These are phyloP conservation scores for Cheilosia urbana DNA, from an alignment of 2,888 invertebrate genomes.

Conservation along the genomic window DNA sequence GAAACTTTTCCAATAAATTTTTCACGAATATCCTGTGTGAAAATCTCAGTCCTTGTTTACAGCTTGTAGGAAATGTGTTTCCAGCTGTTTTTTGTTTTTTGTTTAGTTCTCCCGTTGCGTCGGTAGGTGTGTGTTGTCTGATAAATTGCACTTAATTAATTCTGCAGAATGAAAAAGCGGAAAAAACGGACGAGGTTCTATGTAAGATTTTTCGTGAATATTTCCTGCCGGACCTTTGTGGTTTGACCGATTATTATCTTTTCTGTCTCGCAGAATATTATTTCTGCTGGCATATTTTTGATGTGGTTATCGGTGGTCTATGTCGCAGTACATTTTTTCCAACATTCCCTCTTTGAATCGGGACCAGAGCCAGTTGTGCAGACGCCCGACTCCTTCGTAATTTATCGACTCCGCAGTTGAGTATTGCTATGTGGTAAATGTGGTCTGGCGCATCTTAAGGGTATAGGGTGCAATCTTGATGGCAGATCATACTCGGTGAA, in stretches of 20 bases:
- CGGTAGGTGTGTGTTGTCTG: slow-evolving; percentile 49
- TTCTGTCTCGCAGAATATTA: slow-evolving; percentile 38
- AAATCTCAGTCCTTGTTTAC: slow-evolving; percentile 73
- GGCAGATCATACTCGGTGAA: slow-evolving; percentile 42
- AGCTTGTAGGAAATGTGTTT: slow-evolving; percentile 66
- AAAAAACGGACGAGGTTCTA: slow-evolving; percentile 22
- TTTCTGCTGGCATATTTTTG: slow-evolving; percentile 25
- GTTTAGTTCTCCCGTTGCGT: background rate
- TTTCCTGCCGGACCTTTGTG: slow-evolving; percentile 39
- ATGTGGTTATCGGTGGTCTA: slow-evolving; percentile 55
- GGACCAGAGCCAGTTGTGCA: slow-evolving; percentile 4
- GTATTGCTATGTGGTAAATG: slow-evolving; percentile 51
- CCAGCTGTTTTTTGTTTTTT: slow-evolving; percentile 4
- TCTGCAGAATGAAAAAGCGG: slow-evolving; percentile 18
- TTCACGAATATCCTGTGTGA: slow-evolving; percentile 65
- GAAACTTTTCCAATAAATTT: slow-evolving; percentile 72
- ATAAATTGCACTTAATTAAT: slow-evolving; percentile 74
- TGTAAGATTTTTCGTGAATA: slow-evolving; percentile 15
- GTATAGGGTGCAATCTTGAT: slow-evolving; percentile 25
- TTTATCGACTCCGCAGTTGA: slow-evolving; percentile 66
- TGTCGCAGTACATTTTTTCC: slow-evolving; percentile 45
- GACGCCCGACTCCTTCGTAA: slow-evolving; percentile 41
- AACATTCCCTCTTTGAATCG: slow-evolving; percentile 32
- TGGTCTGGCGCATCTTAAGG: slow-evolving; percentile 7
- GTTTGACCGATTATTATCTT: slow-evolving; percentile 67